These are phyloP conservation scores for Callorhinus ursinus DNA, from an alignment of 2,113 vertebrate genomes.

Conservation along the genomic window DNA sequence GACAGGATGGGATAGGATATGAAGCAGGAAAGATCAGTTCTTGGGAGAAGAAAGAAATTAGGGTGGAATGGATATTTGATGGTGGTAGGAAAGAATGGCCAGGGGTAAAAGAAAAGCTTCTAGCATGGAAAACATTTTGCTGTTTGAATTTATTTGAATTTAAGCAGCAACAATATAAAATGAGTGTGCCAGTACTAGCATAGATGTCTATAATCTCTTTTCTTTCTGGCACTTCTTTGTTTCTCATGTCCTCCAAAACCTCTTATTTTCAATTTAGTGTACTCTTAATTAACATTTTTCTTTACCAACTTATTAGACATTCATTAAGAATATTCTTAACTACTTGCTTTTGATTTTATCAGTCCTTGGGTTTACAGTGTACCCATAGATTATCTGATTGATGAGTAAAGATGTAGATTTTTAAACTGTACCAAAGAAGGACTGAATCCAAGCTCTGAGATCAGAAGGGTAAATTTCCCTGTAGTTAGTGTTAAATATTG, in stretches of 20 bases:
- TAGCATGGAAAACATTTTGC: not conserved
- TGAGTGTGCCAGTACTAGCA: not conserved
- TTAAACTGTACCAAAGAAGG: conserved; percentile 26
- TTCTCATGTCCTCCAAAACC: not conserved
- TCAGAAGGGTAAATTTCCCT: not conserved
- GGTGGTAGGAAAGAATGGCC: not conserved
- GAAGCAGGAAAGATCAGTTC: not conserved
- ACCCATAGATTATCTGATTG: not conserved
- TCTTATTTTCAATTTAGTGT: not conserved
- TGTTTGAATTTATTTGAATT: not conserved
- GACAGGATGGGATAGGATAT: not conserved
- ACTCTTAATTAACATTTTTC: conserved; percentile 15
- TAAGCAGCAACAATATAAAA: conserved; percentile 16
- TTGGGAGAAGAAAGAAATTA: conserved; percentile 35
- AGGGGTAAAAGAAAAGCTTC: not conserved
- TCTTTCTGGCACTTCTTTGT: not conserved
- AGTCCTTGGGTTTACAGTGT: conserved; percentile 21
- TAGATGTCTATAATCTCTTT: not conserved
- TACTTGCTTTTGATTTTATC: conserved; percentile 28
- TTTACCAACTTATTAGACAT: not conserved
- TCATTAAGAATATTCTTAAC: not conserved
- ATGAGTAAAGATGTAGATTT: conserved; percentile 18
- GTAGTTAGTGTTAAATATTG: not conserved
- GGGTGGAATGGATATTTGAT: conserved; percentile 10
- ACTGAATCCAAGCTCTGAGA: not conserved